Evolutionary conservation across 1,140 invertebrate genomes (phyloP), one percentile per base, ranked within the genome.

Genomic region (Lepidurus packardi): DNA sequence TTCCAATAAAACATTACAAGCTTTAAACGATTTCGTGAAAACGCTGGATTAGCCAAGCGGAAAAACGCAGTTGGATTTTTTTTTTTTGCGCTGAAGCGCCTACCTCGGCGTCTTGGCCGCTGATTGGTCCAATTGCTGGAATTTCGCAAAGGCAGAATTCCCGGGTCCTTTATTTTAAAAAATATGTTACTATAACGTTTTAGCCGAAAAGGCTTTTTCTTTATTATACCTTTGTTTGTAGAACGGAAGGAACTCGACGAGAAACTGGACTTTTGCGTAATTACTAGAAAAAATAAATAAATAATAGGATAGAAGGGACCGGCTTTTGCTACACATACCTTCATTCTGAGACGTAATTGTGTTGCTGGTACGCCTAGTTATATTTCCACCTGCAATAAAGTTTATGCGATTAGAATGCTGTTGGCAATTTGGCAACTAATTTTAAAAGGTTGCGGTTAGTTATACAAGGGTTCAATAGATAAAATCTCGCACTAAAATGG

Each of bases 111-210:
- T 87, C 81, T 89, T 89, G 83, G 87, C 86, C 78, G 88, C 86
- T 82, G 92, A 93, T 84, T 92, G 91, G 85, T 96, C 94, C 85
- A 95, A 88, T 88, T 95, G 92, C 83, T 91, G 90, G 87, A 96
- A 95, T 87, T 95, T 95, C 83, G 92, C 91, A 87, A 95, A 94
- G 79, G 94, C 80, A 24, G 82, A 83, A 21, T 80, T 80, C 44
- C 78, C 78, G 73, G 78, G 76, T 16, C 65, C 53, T 65, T 4
- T 7, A 65, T 65, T 47, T 47, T 8, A 21, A 65, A 65, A 65
- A 65, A 65, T 65, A 7, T 0, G 21, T n/a, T 65, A 65, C 7
- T 65, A 5, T 65, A 7, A 65, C 8, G 53, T 65, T 13, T 65
- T 21, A 7, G 6, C 8, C 16, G 53, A 13, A 65, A 21, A 3